Percentiles rank a stretch among this genome's conserved stretches.
Evolutionary conservation across 2,888 invertebrate genomes (phyloP).

Genomic region (Leptopilina drosophilae): DNA sequence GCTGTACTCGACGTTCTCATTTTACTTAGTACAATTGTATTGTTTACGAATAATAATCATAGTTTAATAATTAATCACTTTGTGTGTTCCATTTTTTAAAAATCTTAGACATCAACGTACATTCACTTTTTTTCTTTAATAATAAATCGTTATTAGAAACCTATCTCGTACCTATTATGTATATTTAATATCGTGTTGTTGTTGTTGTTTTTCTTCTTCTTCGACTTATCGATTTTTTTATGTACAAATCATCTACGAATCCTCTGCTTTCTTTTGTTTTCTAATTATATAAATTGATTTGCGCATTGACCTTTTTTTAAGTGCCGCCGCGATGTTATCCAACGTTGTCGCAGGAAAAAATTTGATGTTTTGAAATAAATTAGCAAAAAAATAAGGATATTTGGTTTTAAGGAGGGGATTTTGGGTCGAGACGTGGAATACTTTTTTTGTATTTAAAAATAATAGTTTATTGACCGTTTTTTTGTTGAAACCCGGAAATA

Average conservation of each 20-base stretch:
- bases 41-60: conserved; percentile 70
- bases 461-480: conserved; percentile 36
- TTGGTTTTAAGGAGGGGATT: background rate
- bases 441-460: conserved; percentile 10
- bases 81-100: conserved; percentile 64
- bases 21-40: conserved; percentile 63
- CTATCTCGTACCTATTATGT: conserved; percentile 74
- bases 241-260: conserved; percentile 62
- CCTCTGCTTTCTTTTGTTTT: conserved; percentile 49
- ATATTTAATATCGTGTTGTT: conserved; percentile 69
- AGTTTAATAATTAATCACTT: conserved; percentile 64
- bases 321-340: conserved; percentile 7
- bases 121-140: conserved; percentile 69
- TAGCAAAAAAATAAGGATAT: background rate
- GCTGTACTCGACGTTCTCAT: conserved; percentile 62
- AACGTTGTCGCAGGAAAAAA: conserved; percentile 33
- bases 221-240: conserved; percentile 61
- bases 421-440: conserved; percentile 32
- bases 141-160: conserved; percentile 76
- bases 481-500: conserved; percentile 18
- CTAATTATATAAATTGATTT: conserved; percentile 13
- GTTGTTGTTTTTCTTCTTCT: conserved; percentile 5
- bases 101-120: conserved; percentile 77
- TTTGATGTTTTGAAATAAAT: background rate
- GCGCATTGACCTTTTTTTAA: conserved; percentile 18